Percentiles rank a stretch among this genome's conserved stretches.
phyloP scores from a whole-genome alignment of 2,797 vertebrate genomes.

The Manis crassicaudata region DNA sequence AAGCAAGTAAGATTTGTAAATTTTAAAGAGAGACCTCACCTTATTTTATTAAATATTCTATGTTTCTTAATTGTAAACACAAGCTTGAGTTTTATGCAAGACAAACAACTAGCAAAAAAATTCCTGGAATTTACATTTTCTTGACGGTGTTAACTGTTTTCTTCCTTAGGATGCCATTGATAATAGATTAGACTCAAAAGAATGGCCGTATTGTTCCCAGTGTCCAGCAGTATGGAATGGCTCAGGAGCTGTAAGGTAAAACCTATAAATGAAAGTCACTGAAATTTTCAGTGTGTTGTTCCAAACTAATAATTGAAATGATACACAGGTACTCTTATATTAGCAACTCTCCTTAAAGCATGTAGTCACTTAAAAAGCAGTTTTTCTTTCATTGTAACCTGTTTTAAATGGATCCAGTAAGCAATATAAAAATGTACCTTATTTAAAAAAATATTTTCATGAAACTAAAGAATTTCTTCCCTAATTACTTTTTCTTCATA shows the following conservation, averaged over 20 bases:
- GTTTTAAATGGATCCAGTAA: background rate
- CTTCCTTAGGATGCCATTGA: slow-evolving; percentile 94
- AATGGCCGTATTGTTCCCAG: slow-evolving; percentile 95
- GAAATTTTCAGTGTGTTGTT: background rate
- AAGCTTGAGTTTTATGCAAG: slow-evolving; percentile 31
- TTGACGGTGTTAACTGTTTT: slow-evolving; percentile 56
- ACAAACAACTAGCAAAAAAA: background rate
- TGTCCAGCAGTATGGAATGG: slow-evolving; percentile 96
- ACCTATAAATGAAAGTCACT: background rate
- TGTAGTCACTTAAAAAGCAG: background rate
- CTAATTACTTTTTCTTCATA: background rate
- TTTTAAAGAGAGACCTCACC: slow-evolving; percentile 16
- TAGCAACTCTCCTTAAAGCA: background rate
- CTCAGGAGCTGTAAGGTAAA: slow-evolving; percentile 95
- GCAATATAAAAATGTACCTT: slow-evolving; percentile 15
- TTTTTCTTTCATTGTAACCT: background rate
- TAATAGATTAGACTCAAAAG: slow-evolving; percentile 94
- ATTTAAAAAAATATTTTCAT: slow-evolving; percentile 1
- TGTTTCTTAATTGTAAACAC: background rate
- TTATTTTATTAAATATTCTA: slow-evolving; percentile 44
- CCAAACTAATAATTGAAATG: background rate
- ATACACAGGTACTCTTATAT: background rate
- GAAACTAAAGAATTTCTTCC: background rate
- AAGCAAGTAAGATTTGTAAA: background rate
- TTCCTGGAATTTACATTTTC: slow-evolving; percentile 31